Base-by-base conservation (phyloP, 2,113 vertebrate genomes). In the Melanerpes aurifrons region DNA sequence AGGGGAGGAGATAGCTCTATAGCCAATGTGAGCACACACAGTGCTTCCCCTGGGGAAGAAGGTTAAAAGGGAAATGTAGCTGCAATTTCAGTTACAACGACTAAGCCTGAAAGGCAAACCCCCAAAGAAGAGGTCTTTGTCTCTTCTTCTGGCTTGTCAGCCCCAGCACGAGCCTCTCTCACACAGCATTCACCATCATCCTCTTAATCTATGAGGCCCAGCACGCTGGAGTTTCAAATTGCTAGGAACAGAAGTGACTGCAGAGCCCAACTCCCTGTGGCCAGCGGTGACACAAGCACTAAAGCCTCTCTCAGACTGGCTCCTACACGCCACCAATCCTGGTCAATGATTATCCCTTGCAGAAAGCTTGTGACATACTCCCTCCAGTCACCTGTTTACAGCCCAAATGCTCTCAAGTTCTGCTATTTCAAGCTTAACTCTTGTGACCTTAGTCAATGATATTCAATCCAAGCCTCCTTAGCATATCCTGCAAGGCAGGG, bases 371-470 rank as follows among this genome's bases (percentile, higher is more conserved):
- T 89, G 87, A 89, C 82, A 79, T 73, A 66, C 82, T 85, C 63
- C 84, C 71, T 85, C 77, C 64, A 66, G 92, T 94, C 92, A 96
- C 92, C 92, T 95, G 91, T 90, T 96, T 95, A 90, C 84, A 79
- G 62, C 92, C 87, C 81, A 70, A 94, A 85, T 19, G 89, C 63
- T 95, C 92, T 96, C 89, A 89, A 93, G 94, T 96, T 93, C 92
- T 92, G 87, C 96, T 96, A 96, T 96, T 96, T 96, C 91, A 81
- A 73, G 92, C 87, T 94, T 89, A 95, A 96, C 95, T 93, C 89
- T 63, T 80, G 56, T 96, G 94, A 94, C 91, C 94, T 89, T 89
- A 95, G 58, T 89, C 77, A 84, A 40, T 64, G 93, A 88, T 75
- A 96, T 74, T 93, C 95, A 93, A 50, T 93, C 90, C 88, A 81